Percentiles rank a stretch among this genome's conserved stretches.
phyloP scores from a whole-genome alignment of 2,113 vertebrate species.

The Panthera leo region DNA sequence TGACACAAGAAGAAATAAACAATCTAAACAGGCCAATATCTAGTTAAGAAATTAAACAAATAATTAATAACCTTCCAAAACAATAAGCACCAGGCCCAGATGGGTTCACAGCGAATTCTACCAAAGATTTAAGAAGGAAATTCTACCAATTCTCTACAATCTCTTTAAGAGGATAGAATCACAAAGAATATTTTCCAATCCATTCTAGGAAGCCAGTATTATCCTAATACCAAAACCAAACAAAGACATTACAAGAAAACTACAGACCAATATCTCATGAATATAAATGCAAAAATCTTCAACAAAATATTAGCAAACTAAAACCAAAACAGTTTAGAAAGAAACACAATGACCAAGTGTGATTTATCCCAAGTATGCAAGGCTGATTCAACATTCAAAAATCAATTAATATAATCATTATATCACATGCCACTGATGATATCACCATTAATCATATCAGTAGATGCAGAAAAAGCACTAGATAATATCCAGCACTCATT shows the following conservation, averaged over 20 bases:
- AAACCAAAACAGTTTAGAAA: neutral
- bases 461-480: neutral
- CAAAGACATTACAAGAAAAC: neutral
- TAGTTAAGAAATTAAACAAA: neutral
- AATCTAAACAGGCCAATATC: neutral
- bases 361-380: neutral
- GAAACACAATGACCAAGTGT: neutral
- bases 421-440: neutral
- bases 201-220: neutral
- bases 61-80: neutral
- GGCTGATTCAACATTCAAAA: neutral
- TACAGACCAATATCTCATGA: neutral
- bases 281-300: neutral
- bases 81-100: neutral
- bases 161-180: neutral
- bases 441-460: neutral
- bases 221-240: neutral
- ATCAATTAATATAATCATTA: neutral
- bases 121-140: neutral
- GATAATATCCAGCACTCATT: neutral
- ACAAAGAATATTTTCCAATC: neutral
- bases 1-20: neutral
- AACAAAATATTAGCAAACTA: neutral
- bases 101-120: neutral
- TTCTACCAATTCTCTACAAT: neutral